Evolutionary conservation across 1,140 invertebrate species (phyloP).

Genomic region (Diorhabda carinulata): DNA sequence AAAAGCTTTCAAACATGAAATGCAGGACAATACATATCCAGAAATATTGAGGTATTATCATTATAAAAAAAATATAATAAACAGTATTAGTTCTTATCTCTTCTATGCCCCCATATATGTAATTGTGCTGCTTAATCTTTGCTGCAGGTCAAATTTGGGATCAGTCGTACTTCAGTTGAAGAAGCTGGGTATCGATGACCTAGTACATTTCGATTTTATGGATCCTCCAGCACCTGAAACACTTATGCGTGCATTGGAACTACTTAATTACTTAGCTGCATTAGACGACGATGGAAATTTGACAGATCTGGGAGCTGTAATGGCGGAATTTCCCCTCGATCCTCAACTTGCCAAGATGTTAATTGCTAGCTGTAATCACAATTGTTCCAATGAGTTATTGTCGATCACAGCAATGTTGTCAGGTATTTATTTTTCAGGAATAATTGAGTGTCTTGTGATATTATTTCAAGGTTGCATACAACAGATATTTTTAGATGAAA

Average conservation of each 20-base stretch:
- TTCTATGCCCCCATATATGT: not conserved
- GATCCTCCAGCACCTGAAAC: conserved; percentile 99
- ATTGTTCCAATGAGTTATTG: conserved; percentile 98
- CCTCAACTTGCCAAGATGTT: conserved; percentile 99
- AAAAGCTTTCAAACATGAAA: conserved; percentile 97
- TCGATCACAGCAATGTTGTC: conserved; percentile 99
- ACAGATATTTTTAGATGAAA: too few relatives aligned
- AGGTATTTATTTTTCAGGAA: conserved; percentile 63
- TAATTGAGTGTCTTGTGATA: too few relatives aligned
- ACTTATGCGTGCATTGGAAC: conserved; percentile 96
- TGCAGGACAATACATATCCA: conserved; percentile 99
- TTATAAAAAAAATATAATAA: not conserved
- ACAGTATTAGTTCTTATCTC: not conserved
- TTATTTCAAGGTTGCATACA: too few relatives aligned
- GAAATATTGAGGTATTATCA: conserved; percentile 79
- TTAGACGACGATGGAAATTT: conserved; percentile 96
- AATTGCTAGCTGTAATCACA: conserved; percentile 93
- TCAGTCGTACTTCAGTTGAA: conserved; percentile 97
- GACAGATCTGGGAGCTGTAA: conserved; percentile 94
- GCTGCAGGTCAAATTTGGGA: conserved; percentile 78
- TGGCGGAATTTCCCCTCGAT: conserved; percentile 99
- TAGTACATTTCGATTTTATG: conserved; percentile 99
- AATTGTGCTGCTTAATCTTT: too few relatives aligned
- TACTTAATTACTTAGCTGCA: conserved; percentile 95
- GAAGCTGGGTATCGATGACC: conserved; percentile 97